phyloP scores from a whole-genome alignment of 92 coral and sea anemone species.

The Porites divaricata region DNA sequence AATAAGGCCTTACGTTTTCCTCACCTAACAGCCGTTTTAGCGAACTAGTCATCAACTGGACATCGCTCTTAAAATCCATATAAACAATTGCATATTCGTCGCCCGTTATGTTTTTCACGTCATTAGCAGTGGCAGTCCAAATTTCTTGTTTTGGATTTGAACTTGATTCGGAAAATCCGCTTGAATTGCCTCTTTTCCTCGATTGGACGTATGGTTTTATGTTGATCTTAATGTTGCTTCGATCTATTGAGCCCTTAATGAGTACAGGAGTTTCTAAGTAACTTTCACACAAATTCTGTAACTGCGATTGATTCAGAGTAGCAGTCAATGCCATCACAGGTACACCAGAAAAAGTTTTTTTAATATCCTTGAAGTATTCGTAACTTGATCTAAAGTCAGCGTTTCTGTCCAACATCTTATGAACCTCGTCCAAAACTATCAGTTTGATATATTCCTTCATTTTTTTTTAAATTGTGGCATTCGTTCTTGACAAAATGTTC shows the following conservation, averaged over 20 bases:
- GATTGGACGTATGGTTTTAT: conserved; percentile 13
- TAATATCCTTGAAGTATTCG: conserved; percentile 32
- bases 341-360: conserved; percentile 22
- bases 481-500: conserved; percentile 48
- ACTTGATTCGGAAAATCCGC: background rate
- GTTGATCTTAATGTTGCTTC: conserved; percentile 42
- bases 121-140: conserved; percentile 19
- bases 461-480: background rate
- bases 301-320: conserved; percentile 19
- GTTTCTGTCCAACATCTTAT: conserved; percentile 69
- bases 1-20: conserved; percentile 42
- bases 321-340: conserved; percentile 44
- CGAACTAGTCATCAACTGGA: conserved; percentile 20
- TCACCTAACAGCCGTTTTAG: conserved; percentile 7
- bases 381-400: conserved; percentile 49
- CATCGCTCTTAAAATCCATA: conserved; percentile 53
- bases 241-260: conserved; percentile 13
- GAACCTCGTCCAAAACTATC: conserved; percentile 54
- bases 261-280: conserved; percentile 22
- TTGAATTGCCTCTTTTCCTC: background rate
- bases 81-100: conserved; percentile 49
- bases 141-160: conserved; percentile 1
- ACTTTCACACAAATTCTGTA: background rate
- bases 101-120: conserved; percentile 20
- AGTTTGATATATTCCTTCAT: conserved; percentile 27